A percentile compares a stretch with the other conserved stretches of the same genome.
phyloP scores from a whole-genome alignment of 1,140 invertebrate species.

The Ylistrum balloti region DNA sequence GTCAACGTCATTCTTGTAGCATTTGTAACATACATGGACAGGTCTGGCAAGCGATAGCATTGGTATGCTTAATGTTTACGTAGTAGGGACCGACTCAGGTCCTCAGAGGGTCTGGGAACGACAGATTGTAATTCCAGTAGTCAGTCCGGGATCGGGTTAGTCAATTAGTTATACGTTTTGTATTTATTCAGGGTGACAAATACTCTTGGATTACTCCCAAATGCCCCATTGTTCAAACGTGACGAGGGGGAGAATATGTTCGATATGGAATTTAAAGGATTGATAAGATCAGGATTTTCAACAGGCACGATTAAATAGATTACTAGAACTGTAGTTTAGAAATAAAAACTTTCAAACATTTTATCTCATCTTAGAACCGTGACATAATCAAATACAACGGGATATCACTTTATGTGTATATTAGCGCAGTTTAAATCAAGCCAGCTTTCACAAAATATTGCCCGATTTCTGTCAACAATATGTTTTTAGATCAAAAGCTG shows the following conservation, averaged over 20 bases:
- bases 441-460: not conserved
- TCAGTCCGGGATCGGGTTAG: slow-evolving; percentile 4
- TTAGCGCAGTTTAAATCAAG: not conserved
- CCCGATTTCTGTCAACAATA: not conserved
- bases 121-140: not conserved
- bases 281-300: not conserved
- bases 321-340: not conserved
- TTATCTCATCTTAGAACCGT: not conserved
- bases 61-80: not conserved
- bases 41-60: not conserved
- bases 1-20: not conserved
- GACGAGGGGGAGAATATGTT: slow-evolving; percentile 5
- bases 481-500: not conserved
- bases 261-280: slow-evolving; percentile 4
- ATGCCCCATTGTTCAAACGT: slow-evolving; percentile 19
- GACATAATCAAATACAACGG: not conserved
- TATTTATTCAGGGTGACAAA: slow-evolving; percentile 35
- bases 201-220: slow-evolving; percentile 13
- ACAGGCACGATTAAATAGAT: not conserved
- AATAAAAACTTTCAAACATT: not conserved
- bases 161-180: slow-evolving; percentile 3
- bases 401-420: not conserved
- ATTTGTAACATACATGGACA: not conserved
- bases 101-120: not conserved
- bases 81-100: not conserved